Evolutionary conservation across 2,113 vertebrate genomes (phyloP).

Genomic region (Nothoprocta perdicaria): DNA sequence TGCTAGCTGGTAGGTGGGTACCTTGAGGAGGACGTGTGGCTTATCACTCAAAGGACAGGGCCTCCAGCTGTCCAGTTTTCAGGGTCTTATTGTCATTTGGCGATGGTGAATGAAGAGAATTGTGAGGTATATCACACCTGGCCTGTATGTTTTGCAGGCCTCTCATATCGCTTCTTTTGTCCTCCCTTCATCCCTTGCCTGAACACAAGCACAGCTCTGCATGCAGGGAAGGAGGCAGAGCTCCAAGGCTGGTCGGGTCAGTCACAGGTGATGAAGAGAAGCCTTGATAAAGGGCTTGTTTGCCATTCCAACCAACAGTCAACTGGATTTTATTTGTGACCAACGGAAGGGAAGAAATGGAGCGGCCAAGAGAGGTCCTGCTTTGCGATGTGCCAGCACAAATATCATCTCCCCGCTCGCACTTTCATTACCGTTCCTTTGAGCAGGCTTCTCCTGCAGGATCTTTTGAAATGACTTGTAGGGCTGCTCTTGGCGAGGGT

Average conservation of each 20-base stretch:
- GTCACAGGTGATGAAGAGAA: neutral
- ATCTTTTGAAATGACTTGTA: neutral
- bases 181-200: neutral
- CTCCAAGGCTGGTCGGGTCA: neutral
- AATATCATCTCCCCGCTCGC: neutral
- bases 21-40: neutral
- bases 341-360: neutral
- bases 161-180: neutral
- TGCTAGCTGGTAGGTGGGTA: neutral
- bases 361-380: neutral
- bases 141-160: neutral
- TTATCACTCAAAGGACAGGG: neutral
- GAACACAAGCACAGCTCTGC: neutral
- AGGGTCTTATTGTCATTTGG: neutral
- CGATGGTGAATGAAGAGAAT: neutral
- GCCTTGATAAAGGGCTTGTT: neutral
- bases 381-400: neutral
- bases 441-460: neutral
- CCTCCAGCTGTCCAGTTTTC: neutral
- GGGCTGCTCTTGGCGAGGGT: neutral
- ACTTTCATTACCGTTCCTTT: neutral
- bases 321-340: neutral
- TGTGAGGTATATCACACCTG: neutral
- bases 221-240: neutral
- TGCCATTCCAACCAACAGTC: neutral